Conservation (phyloP, 2,797 vertebrate genomes). For the Chromobotia macracanthus region DNA sequence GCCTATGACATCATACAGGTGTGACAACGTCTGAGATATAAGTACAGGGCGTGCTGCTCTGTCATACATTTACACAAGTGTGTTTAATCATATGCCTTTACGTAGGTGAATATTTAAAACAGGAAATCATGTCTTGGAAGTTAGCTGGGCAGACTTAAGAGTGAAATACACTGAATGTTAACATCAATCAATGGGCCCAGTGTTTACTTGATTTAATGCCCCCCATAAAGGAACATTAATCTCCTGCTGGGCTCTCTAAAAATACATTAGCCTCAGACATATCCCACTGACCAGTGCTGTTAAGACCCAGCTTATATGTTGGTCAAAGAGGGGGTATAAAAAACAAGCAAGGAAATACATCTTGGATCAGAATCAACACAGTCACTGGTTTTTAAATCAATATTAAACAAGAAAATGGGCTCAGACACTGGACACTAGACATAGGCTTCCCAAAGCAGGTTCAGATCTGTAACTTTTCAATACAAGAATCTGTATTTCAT, state of each 20-base stretch:
- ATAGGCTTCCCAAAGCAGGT: background rate
- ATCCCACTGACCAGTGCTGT: conserved; percentile 31
- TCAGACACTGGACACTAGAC: background rate
- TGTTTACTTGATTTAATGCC: conserved; percentile 42
- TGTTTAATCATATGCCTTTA: background rate
- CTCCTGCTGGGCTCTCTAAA: conserved; percentile 33
- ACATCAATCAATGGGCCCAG: conserved; percentile 31
- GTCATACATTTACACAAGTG: conserved; percentile 16
- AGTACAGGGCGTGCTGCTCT: background rate
- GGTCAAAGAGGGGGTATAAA: conserved; percentile 4
- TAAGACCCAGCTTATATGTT: conserved; percentile 47
- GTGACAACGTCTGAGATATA: background rate
- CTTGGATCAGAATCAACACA: conserved; percentile 23
- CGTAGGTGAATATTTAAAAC: conserved; percentile 4
- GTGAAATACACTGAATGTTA: background rate
- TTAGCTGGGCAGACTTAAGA: background rate
- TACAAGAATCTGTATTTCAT: background rate
- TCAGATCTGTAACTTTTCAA: background rate
- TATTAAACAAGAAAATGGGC: conserved; percentile 10
- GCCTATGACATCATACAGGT: conserved; percentile 43
- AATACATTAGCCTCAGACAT: conserved; percentile 34
- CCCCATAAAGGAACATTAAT: conserved; percentile 32
- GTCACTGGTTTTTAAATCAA: background rate
- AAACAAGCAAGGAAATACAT: conserved; percentile 24
- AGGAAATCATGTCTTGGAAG: conserved; percentile 3